Evolutionary conservation across 2,113 vertebrate species (phyloP).

Genomic region (Tragelaphus imberbis): DNA sequence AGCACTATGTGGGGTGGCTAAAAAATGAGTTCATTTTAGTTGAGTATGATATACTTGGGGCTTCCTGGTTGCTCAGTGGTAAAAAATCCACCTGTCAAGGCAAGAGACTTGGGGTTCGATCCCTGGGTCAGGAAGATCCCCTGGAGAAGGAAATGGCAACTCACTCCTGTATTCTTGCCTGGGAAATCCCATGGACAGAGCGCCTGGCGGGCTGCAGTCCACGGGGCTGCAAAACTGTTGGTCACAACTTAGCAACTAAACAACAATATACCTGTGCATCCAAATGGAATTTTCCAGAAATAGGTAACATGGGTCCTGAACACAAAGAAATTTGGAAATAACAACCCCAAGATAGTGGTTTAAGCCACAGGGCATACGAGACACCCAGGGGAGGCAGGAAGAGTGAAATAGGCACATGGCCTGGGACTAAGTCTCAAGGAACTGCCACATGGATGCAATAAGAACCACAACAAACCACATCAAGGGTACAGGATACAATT

Average conservation of each 20-base stretch:
- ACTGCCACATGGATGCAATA: neutral
- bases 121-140: neutral
- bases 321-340: neutral
- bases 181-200: neutral
- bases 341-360: neutral
- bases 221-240: neutral
- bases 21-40: neutral
- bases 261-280: neutral
- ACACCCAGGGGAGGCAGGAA: neutral
- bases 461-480: neutral
- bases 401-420: neutral
- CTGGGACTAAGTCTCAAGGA: neutral
- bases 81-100: neutral
- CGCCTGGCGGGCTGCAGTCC: neutral
- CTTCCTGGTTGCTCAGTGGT: neutral
- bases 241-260: neutral
- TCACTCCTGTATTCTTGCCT: neutral
- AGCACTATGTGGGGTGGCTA: neutral
- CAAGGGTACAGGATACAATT: neutral
- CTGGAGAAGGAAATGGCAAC: neutral
- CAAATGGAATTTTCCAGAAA: slow-evolving; percentile 2
- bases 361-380: neutral
- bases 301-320: neutral
- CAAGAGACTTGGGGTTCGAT: neutral
- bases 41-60: neutral